A percentile compares a stretch with the other conserved stretches of the same genome.
Evolutionary conservation across 2,113 vertebrate genomes (phyloP).

Genomic region (Sceloporus undulatus): DNA sequence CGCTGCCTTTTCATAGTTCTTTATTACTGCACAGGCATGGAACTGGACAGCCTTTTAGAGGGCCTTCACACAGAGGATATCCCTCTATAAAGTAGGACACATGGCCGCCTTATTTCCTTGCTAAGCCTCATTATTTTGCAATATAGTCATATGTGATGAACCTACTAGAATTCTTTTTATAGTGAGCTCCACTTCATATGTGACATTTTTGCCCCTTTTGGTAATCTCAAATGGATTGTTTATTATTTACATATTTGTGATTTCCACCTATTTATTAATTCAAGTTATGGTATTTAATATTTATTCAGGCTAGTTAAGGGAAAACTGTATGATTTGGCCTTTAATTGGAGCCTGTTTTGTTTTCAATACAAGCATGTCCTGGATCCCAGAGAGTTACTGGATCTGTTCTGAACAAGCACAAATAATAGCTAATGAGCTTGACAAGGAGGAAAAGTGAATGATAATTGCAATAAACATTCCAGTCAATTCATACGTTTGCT

Average conservation of each 20-base stretch:
- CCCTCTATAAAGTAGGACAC: neutral
- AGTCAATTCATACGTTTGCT: neutral
- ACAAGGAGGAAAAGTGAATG: neutral
- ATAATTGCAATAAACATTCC: neutral
- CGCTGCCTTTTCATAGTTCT: neutral
- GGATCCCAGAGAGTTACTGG: neutral
- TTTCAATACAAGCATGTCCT: neutral
- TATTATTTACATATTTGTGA: neutral
- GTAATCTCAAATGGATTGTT: neutral
- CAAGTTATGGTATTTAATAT: neutral
- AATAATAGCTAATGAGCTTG: neutral
- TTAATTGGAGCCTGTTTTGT: neutral
- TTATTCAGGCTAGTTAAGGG: neutral
- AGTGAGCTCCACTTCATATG: neutral
- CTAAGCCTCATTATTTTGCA: neutral
- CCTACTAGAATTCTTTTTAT: neutral
- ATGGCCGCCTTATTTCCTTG: neutral
- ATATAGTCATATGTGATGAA: neutral
- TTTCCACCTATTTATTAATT: neutral
- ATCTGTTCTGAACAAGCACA: neutral
- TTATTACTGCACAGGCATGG: neutral
- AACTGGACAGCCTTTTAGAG: neutral
- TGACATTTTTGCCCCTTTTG: neutral
- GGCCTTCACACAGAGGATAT: neutral
- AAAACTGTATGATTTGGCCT: neutral